Percentiles rank a stretch among this genome's conserved stretches.
These are phyloP conservation scores for Ibycter americanus DNA, from an alignment of 2,797 vertebrate genomes.

Conservation along the genomic window DNA sequence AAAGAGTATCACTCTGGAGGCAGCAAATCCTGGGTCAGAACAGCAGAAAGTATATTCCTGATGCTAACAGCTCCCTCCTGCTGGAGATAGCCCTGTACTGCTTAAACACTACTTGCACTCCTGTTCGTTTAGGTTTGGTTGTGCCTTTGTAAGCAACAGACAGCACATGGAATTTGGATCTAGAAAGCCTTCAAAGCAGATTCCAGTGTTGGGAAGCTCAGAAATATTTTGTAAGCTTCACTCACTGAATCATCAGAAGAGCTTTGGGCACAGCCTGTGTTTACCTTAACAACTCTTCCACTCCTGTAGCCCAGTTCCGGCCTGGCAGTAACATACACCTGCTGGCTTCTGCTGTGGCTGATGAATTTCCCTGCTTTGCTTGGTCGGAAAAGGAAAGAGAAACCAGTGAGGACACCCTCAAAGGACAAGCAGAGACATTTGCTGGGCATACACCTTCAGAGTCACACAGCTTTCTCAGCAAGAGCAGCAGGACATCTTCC, in stretches of 20 bases:
- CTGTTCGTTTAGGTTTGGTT: accelerated
- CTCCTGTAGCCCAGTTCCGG: neutral
- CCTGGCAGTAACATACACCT: too few species aligned
- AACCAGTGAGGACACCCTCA: neutral
- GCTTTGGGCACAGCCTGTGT: neutral
- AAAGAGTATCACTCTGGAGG: neutral
- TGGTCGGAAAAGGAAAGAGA: neutral
- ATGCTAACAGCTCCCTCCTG: neutral
- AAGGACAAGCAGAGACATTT: neutral
- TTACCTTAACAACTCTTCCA: neutral
- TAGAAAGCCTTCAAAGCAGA: neutral
- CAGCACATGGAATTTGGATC: neutral
- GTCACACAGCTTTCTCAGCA: neutral
- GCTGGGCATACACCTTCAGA: neutral
- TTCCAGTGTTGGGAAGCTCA: neutral
- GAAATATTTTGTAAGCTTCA: neutral
- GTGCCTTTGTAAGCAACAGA: neutral
- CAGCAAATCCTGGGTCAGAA: neutral
- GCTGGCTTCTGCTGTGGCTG: neutral
- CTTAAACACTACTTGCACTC: neutral
- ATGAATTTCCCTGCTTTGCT: neutral
- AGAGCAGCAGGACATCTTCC: neutral
- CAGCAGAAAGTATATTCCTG: neutral
- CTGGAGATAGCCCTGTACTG: accelerated
- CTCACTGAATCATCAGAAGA: neutral